Conservation (phyloP, 2,797 vertebrate genomes). For the Gallinago nigripennis region DNA sequence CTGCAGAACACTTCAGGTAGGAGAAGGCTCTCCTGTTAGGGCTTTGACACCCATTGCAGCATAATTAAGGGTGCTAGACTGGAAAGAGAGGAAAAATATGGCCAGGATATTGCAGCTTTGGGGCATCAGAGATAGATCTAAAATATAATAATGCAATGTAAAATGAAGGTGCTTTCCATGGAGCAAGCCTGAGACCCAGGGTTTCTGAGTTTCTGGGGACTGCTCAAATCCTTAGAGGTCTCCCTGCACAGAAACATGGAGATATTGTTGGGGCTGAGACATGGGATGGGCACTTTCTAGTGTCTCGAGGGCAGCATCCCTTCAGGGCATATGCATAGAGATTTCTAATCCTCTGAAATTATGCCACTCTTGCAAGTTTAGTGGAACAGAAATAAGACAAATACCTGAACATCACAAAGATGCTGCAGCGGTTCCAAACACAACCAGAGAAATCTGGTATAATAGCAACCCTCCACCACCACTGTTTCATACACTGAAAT, state of each 20-base stretch:
- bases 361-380: background rate
- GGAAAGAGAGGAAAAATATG: background rate
- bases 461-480: background rate
- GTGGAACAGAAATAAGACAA: background rate
- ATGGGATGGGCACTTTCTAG: background rate
- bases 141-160: background rate
- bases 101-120: background rate
- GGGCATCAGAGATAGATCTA: background rate
- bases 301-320: background rate
- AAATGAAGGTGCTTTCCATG: background rate
- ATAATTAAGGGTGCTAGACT: background rate
- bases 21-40: background rate
- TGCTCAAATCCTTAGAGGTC: background rate
- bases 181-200: background rate
- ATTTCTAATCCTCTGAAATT: background rate
- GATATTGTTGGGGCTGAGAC: background rate
- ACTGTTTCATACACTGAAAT: background rate
- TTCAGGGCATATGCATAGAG: background rate
- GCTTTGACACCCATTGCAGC: background rate
- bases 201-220: background rate
- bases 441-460: background rate
- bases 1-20: background rate
- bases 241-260: background rate
- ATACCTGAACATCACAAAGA: background rate
- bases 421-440: background rate